Evolutionary conservation across 2,888 invertebrate genomes (phyloP).

Genomic region (Hydropsyche betteni): DNA sequence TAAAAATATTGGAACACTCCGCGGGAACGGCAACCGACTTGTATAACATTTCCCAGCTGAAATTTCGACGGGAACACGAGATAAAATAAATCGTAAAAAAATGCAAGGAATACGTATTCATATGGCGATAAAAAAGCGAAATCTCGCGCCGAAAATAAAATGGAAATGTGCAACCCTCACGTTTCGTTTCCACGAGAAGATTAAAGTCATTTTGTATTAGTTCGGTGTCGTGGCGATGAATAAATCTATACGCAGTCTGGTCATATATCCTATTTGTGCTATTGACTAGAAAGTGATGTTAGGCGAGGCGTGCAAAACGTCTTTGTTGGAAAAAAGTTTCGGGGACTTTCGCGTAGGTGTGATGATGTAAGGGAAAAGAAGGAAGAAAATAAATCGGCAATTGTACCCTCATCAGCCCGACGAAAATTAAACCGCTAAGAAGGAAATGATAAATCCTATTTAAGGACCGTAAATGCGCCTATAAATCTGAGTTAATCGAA

Average conservation of each 20-base stretch:
- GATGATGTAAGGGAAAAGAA: too few species aligned
- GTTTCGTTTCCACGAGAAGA: background rate
- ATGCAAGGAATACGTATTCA: background rate
- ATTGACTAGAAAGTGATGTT: background rate
- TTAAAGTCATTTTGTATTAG: background rate
- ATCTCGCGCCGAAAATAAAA: too few species aligned
- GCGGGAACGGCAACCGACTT: background rate
- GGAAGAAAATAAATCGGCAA: too few species aligned
- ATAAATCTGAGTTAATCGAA: too few species aligned
- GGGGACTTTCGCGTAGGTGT: too few species aligned
- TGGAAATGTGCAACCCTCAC: background rate
- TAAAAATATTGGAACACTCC: slow-evolving; percentile 12
- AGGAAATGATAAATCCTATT: too few species aligned
- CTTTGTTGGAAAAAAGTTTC: too few species aligned
- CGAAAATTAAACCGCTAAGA: background rate
- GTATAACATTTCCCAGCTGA: background rate
- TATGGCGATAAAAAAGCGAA: background rate
- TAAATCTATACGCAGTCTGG: background rate
- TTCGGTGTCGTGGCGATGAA: background rate
- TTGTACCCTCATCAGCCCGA: background rate
- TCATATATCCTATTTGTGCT: background rate
- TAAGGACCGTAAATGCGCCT: too few species aligned
- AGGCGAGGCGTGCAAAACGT: background rate
- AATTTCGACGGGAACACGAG: background rate
- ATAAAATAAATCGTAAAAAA: slow-evolving; percentile 26